Percentiles rank a stretch among this genome's conserved stretches.
Evolutionary conservation across 2,888 invertebrate species (phyloP).

Genomic region (Dicycla oo): DNA sequence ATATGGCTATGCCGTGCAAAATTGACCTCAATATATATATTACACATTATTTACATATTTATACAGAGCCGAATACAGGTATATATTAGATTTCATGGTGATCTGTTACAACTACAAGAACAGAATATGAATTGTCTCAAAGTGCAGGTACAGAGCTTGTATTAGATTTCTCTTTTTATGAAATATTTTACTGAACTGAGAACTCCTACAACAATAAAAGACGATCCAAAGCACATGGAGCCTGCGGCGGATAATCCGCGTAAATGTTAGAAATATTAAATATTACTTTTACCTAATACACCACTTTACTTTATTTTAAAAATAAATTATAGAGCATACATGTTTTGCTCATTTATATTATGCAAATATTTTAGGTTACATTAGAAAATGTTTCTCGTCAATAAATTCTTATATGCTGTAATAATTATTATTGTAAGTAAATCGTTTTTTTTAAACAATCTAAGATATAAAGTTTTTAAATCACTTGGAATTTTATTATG

Average conservation of each 20-base stretch:
- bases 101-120: constrained; percentile 5
- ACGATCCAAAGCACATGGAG: neutral
- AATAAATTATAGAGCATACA: no score
- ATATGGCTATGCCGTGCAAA: neutral
- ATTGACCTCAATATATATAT: neutral
- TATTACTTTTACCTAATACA: no score
- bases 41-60: no score
- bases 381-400: neutral
- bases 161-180: constrained; percentile 6
- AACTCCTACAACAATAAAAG: neutral
- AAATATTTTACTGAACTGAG: constrained; percentile 1
- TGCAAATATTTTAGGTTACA: neutral
- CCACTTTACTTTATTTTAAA: no score
- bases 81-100: constrained; percentile 4
- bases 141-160: neutral
- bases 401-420: neutral
- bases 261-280: no score
- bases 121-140: constrained; percentile 19
- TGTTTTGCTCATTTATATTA: no score
- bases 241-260: no score
- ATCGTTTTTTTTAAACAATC: no score
- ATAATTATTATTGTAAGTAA: neutral
- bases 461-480: no score
- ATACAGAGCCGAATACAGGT: neutral
- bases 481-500: neutral